phyloP scores from a whole-genome alignment of 1,140 invertebrate genomes.

The Musca domestica region DNA sequence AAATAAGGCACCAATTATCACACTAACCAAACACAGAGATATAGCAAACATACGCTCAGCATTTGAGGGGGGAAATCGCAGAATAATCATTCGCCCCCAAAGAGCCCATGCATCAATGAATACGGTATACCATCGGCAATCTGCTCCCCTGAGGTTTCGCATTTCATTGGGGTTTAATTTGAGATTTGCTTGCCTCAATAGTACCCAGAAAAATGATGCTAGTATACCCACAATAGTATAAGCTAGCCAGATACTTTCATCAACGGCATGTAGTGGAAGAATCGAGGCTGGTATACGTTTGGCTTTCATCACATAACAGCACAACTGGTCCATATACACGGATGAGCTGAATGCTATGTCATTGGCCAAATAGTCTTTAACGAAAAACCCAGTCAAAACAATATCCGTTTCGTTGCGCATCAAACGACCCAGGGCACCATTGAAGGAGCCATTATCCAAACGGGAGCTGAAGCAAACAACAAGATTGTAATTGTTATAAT shows the following conservation, averaged over 20 bases:
- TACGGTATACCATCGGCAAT: slow-evolving; percentile 37
- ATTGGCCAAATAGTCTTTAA: slow-evolving; percentile 52
- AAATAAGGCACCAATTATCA: slow-evolving; percentile 52
- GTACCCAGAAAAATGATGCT: slow-evolving; percentile 39
- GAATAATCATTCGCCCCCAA: slow-evolving; percentile 43
- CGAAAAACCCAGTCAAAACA: slow-evolving; percentile 52
- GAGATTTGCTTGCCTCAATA: slow-evolving; percentile 22
- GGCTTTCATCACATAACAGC: slow-evolving; percentile 54
- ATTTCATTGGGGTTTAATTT: not conserved
- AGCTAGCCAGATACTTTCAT: slow-evolving; percentile 47
- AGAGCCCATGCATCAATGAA: slow-evolving; percentile 46
- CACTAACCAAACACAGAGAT: slow-evolving; percentile 48
- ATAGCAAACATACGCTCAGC: slow-evolving; percentile 45
- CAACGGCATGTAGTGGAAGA: slow-evolving; percentile 49
- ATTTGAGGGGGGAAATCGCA: slow-evolving; percentile 37
- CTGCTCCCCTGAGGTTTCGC: not conserved
- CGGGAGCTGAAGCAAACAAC: slow-evolving; percentile 39
- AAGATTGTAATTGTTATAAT: not conserved
- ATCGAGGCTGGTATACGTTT: slow-evolving; percentile 52
- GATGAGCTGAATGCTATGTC: slow-evolving; percentile 49
- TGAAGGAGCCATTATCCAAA: slow-evolving; percentile 44
- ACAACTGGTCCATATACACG: slow-evolving; percentile 52
- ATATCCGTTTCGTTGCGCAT: slow-evolving; percentile 45
- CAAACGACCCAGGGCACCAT: slow-evolving; percentile 51
- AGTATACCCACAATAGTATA: slow-evolving; percentile 39